Evolutionary conservation across 2,888 invertebrate genomes (phyloP).

Genomic region (Actias luna): DNA sequence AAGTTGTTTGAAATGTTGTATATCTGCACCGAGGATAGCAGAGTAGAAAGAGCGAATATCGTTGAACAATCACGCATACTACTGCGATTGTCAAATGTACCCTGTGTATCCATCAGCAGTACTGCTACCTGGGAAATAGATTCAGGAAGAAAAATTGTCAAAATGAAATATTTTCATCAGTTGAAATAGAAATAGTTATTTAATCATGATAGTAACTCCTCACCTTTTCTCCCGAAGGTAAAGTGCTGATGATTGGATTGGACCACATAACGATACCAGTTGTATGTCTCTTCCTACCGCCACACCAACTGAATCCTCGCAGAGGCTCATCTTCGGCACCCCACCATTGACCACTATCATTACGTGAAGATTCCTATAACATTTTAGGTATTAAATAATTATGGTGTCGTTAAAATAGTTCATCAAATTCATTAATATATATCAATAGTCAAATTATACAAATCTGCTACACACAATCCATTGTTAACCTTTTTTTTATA

Average conservation of each 20-base stretch:
- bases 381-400: background rate
- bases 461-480: too few species aligned
- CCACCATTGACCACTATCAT: conserved; percentile 85
- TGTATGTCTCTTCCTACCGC: conserved; percentile 94
- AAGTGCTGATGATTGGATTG: conserved; percentile 88
- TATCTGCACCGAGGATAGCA: conserved; percentile 96
- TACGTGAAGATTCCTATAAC: conserved; percentile 22
- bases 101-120: conserved; percentile 94
- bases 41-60: conserved; percentile 86
- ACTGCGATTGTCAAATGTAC: conserved; percentile 97
- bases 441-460: too few species aligned
- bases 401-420: background rate
- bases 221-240: conserved; percentile 72
- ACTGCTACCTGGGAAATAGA: conserved; percentile 85
- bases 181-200: background rate
- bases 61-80: conserved; percentile 97
- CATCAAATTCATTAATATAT: background rate
- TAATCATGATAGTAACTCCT: background rate
- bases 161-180: background rate
- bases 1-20: conserved; percentile 97
- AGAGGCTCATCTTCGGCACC: conserved; percentile 88
- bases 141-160: background rate
- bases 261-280: conserved; percentile 95
- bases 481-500: too few species aligned
- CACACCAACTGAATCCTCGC: conserved; percentile 94